Conservation (phyloP, 2,113 vertebrate genomes). For the Orthonyx spaldingii region DNA sequence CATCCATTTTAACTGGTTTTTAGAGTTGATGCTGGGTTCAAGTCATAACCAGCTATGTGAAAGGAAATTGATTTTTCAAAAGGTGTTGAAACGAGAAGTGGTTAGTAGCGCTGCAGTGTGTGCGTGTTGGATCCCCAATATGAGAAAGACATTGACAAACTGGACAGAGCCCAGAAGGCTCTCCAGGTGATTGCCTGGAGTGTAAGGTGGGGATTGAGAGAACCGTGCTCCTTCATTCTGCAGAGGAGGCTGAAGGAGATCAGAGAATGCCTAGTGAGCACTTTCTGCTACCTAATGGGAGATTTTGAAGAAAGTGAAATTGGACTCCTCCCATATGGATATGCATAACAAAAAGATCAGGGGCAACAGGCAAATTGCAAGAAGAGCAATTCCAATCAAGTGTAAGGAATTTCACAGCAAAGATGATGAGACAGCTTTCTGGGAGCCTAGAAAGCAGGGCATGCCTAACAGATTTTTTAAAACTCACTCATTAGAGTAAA, state of each 20-base stretch:
- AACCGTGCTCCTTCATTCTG: fast-evolving
- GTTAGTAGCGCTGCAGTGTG: background rate
- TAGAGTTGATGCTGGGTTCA: background rate
- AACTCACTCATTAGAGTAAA: background rate
- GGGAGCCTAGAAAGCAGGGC: background rate
- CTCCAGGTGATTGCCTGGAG: background rate
- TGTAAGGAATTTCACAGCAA: background rate
- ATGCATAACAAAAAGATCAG: background rate
- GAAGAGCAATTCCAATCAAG: background rate
- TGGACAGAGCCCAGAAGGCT: background rate
- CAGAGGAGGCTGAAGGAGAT: background rate
- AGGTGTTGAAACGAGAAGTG: background rate
- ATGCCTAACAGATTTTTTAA: background rate
- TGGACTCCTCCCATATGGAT: background rate
- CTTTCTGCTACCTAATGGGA: background rate
- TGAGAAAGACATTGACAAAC: background rate
- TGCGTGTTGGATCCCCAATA: background rate
- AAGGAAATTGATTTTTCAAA: background rate
- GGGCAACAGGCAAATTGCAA: background rate
- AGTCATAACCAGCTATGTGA: background rate
- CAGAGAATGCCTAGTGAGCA: background rate
- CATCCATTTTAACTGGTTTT: background rate
- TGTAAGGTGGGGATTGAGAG: fast-evolving
- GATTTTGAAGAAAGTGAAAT: background rate
- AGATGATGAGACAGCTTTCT: background rate